Evolutionary conservation across 2,113 vertebrate genomes (phyloP).

Genomic region (Ia io): DNA sequence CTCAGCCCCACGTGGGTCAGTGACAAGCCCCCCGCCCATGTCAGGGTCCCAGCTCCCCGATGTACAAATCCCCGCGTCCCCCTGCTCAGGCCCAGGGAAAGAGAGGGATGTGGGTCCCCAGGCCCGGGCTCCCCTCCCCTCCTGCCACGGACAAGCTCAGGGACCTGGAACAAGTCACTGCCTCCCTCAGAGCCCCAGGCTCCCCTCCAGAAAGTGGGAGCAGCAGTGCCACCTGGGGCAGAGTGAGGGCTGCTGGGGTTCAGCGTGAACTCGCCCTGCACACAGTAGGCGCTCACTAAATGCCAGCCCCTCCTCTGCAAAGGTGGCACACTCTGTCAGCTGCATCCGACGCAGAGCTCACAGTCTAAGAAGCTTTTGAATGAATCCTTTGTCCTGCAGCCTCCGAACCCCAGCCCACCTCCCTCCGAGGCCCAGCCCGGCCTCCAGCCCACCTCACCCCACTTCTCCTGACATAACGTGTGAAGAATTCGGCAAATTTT

Average conservation of each 20-base stretch:
- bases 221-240: too few species aligned
- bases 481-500: background rate
- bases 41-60: background rate
- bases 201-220: background rate
- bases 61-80: background rate
- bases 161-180: background rate
- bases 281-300: background rate
- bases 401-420: rapidly evolving
- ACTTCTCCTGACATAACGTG: background rate
- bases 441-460: background rate
- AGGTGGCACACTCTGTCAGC: rapidly evolving
- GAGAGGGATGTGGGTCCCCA: background rate
- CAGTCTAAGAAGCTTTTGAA: background rate
- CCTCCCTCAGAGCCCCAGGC: background rate
- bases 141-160: background rate
- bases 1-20: background rate
- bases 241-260: background rate
- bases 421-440: background rate
- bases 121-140: background rate
- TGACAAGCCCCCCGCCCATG: too few species aligned
- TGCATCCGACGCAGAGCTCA: background rate
- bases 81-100: background rate
- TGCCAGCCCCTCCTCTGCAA: rapidly evolving
- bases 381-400: background rate
- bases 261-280: background rate